phyloP scores from a whole-genome alignment of 1,140 invertebrate species.

The Neodiprion pinetum region DNA sequence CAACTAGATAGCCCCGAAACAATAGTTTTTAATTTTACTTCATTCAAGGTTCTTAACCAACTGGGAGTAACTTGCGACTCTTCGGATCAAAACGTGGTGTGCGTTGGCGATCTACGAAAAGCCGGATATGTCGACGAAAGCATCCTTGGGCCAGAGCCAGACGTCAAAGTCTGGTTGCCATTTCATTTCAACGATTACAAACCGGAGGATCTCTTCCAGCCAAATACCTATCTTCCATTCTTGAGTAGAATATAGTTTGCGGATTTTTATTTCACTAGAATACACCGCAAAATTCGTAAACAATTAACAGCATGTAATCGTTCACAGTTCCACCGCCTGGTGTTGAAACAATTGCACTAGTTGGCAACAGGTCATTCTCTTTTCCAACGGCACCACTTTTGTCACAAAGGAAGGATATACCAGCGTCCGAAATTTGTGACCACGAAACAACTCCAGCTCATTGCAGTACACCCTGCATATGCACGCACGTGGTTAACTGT shows the following conservation, averaged over 20 bases:
- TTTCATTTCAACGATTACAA: slow-evolving; percentile 79
- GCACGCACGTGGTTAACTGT: slow-evolving; percentile 81
- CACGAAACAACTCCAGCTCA: slow-evolving; percentile 76
- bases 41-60: slow-evolving; percentile 75
- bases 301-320: not conserved
- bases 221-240: slow-evolving; percentile 77
- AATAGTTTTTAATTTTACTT: slow-evolving; percentile 15
- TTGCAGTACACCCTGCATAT: slow-evolving; percentile 80
- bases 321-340: slow-evolving; percentile 8
- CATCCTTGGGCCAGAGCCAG: slow-evolving; percentile 73
- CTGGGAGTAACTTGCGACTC: slow-evolving; percentile 75
- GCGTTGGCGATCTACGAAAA: slow-evolving; percentile 78
- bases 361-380: slow-evolving; percentile 80
- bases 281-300: not conserved
- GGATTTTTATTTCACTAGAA: slow-evolving; percentile 3
- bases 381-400: slow-evolving; percentile 77
- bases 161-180: slow-evolving; percentile 78
- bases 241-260: slow-evolving; percentile 64
- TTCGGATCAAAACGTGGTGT: slow-evolving; percentile 72
- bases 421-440: slow-evolving; percentile 78
- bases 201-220: slow-evolving; percentile 76
- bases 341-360: not conserved
- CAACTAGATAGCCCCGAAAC: not conserved
- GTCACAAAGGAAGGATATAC: slow-evolving; percentile 79
- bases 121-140: slow-evolving; percentile 69